Conservation (phyloP, 1,140 invertebrate genomes). For the Hyphantria cunea region DNA sequence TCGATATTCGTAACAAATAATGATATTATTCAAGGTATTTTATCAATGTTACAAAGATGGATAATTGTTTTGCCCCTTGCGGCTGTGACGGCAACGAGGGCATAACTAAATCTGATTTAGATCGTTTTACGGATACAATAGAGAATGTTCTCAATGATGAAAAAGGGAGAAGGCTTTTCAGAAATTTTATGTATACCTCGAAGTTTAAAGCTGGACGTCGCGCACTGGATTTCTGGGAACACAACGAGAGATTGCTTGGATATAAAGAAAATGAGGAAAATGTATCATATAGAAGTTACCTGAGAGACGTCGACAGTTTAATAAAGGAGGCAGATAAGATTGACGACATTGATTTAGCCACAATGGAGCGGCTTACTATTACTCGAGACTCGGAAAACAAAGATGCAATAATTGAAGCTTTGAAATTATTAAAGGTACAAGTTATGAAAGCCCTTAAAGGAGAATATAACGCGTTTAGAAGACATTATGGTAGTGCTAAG, state of each 20-base stretch:
- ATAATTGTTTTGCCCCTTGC: conserved; percentile 75
- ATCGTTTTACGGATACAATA: conserved; percentile 78
- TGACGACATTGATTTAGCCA: conserved; percentile 71
- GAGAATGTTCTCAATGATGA: conserved; percentile 77
- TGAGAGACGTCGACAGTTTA: conserved; percentile 58
- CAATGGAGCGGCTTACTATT: conserved; percentile 65
- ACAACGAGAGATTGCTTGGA: conserved; percentile 60
- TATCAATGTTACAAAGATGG: conserved; percentile 64
- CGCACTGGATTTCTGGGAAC: conserved; percentile 70
- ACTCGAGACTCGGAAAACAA: conserved; percentile 62
- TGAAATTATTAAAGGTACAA: conserved; percentile 69
- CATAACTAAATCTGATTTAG: conserved; percentile 73
- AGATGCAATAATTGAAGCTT: conserved; percentile 60
- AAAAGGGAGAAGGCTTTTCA: conserved; percentile 71
- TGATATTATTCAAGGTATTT: conserved; percentile 40
- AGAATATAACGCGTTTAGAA: conserved; percentile 70
- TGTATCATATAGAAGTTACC: conserved; percentile 44
- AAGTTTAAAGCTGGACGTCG: conserved; percentile 65
- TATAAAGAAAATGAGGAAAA: conserved; percentile 55
- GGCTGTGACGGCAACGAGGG: conserved; percentile 72
- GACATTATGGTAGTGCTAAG: conserved; percentile 54
- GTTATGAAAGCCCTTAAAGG: conserved; percentile 62
- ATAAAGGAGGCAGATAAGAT: conserved; percentile 68
- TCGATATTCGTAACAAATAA: conserved; percentile 22
- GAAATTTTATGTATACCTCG: conserved; percentile 73